These are phyloP conservation scores for Petroica traversi DNA, from an alignment of 2,113 vertebrate genomes.

Conservation along the genomic window DNA sequence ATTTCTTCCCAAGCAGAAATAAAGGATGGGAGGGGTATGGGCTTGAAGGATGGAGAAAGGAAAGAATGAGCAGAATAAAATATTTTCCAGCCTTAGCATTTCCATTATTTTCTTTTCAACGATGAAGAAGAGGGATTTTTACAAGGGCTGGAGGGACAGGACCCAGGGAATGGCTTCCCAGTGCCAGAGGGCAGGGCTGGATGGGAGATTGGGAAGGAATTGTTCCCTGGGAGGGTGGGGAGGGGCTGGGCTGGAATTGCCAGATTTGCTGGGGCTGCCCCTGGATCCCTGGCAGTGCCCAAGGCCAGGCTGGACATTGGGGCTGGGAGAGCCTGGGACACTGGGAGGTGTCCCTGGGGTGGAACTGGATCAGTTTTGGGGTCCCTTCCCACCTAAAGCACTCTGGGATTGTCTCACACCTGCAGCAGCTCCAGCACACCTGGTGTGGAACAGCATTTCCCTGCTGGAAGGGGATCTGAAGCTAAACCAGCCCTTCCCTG, in stretches of 20 bases:
- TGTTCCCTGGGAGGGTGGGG: not conserved
- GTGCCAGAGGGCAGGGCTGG: not conserved
- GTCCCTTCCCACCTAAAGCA: not conserved
- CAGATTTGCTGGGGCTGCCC: not conserved
- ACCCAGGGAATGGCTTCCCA: not conserved
- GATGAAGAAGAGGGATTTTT: not conserved
- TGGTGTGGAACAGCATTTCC: fast-evolving
- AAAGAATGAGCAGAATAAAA: not conserved
- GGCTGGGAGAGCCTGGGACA: not conserved
- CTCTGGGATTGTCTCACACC: not conserved
- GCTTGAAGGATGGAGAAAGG: not conserved
- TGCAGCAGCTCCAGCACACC: not conserved
- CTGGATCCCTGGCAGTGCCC: not conserved
- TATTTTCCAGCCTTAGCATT: not conserved
- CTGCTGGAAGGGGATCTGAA: not conserved
- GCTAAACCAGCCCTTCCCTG: not conserved
- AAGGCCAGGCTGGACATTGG: not conserved
- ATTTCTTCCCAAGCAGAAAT: not conserved
- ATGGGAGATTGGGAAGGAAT: not conserved
- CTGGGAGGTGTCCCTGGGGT: not conserved
- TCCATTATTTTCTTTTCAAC: not conserved
- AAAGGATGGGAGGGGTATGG: not conserved
- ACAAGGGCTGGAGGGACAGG: not conserved
- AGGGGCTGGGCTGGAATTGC: not conserved
- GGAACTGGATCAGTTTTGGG: fast-evolving